A percentile compares a stretch with the other conserved stretches of the same genome.
Evolutionary conservation across 2,797 vertebrate species (phyloP).

Genomic region (Sebastes melanostomus): DNA sequence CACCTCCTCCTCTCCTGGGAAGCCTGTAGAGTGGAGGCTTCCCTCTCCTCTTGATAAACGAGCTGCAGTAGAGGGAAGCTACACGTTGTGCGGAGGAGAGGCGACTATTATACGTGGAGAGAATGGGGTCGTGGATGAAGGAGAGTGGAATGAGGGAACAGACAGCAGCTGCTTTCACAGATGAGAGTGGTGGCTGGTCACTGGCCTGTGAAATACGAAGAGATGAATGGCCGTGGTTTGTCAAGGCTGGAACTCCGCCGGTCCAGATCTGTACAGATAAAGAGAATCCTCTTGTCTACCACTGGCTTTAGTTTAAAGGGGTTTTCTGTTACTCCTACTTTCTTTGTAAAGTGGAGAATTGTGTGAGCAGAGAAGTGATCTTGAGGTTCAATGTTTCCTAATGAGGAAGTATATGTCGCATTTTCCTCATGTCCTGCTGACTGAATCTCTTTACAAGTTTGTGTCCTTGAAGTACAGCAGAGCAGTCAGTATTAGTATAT

Average conservation of each 20-base stretch:
- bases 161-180: slow-evolving; percentile 53
- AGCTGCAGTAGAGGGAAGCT: slow-evolving; percentile 44
- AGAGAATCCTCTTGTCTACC: slow-evolving; percentile 16
- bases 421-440: background rate
- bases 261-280: slow-evolving; percentile 15
- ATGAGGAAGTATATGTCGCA: background rate
- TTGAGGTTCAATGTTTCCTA: background rate
- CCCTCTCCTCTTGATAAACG: slow-evolving; percentile 51
- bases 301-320: slow-evolving; percentile 2
- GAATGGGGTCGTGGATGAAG: slow-evolving; percentile 43
- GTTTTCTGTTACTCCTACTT: background rate
- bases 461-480: background rate
- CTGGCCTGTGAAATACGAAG: slow-evolving; percentile 61
- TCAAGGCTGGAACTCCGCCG: background rate
- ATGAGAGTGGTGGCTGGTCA: slow-evolving; percentile 54
- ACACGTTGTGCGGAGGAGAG: slow-evolving; percentile 12
- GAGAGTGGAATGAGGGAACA: slow-evolving; percentile 32
- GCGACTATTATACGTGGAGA: slow-evolving; percentile 26
- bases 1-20: slow-evolving; percentile 6
- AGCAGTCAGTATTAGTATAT: background rate
- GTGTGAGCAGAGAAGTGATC: background rate
- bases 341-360: background rate
- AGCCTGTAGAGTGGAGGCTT: slow-evolving; percentile 22
- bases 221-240: slow-evolving; percentile 21
- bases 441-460: background rate